Evolutionary conservation across 2,113 vertebrate species (phyloP).

Genomic region (Rhodinocichla rosea): DNA sequence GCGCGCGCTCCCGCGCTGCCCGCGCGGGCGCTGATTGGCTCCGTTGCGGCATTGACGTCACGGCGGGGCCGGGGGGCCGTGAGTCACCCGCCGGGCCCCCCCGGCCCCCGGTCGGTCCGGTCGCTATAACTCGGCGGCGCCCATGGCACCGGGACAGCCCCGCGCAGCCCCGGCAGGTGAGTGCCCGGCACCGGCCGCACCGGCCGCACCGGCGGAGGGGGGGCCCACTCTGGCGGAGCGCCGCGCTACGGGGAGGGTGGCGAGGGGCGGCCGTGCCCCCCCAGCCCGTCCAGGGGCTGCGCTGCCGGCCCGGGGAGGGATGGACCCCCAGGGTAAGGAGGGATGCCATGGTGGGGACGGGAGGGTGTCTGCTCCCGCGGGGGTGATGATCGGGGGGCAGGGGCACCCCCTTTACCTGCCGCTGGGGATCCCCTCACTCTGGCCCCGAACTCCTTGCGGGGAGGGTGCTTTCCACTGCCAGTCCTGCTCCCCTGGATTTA

Average conservation of each 20-base stretch:
- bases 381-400: too few species aligned
- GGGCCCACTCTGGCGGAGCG: not conserved
- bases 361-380: not conserved
- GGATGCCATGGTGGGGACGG: not conserved
- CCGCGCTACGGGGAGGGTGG: not conserved
- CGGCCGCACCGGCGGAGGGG: not conserved
- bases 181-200: not conserved
- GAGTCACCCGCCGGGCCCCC: conserved; percentile 26
- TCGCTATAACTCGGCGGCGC: conserved; percentile 24
- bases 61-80: conserved; percentile 1
- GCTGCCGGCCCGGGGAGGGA: not conserved
- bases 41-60: conserved; percentile 38
- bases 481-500: not conserved
- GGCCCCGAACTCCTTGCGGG: not conserved
- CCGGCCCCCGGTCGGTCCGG: conserved; percentile 35
- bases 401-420: not conserved
- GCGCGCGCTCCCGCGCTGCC: not conserved
- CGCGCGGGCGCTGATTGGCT: conserved; percentile 38
- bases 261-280: not conserved
- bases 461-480: not conserved
- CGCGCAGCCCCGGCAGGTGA: conserved; percentile 37
- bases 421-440: not conserved
- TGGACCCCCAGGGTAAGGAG: not conserved
- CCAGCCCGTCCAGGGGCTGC: not conserved
- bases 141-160: conserved; percentile 8